A percentile compares a stretch with the other conserved stretches of the same genome.
phyloP scores from a whole-genome alignment of 2,888 invertebrate species.

The Habrosyne pyritoides region DNA sequence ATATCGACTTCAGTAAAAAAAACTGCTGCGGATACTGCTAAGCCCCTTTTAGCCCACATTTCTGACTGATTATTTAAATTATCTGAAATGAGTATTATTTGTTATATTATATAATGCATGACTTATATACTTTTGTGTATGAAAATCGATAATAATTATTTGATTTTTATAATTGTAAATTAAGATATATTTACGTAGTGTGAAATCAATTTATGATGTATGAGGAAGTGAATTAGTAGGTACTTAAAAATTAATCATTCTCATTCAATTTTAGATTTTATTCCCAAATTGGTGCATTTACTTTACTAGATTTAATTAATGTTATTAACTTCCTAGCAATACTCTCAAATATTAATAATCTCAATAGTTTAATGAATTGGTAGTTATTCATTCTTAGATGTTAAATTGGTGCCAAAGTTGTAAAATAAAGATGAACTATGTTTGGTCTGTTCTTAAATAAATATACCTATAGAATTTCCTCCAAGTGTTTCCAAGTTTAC shows the following conservation, averaged over 20 bases:
- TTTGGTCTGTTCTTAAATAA: background rate
- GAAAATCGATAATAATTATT: conserved; percentile 9
- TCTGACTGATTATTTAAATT: background rate
- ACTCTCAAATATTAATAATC: conserved; percentile 19
- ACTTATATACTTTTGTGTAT: conserved; percentile 2
- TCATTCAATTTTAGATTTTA: conserved; percentile 32
- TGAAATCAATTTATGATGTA: background rate
- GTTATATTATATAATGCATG: background rate
- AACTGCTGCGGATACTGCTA: too few species aligned
- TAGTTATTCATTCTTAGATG: conserved; percentile 39
- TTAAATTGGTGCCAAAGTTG: conserved; percentile 74
- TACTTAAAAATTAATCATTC: conserved; percentile 48
- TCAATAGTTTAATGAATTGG: conserved; percentile 31
- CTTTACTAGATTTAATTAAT: conserved; percentile 29
- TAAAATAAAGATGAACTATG: conserved; percentile 15
- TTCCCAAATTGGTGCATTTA: conserved; percentile 62
- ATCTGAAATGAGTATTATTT: background rate
- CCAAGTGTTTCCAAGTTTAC: background rate
- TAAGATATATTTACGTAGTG: background rate
- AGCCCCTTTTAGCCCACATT: background rate
- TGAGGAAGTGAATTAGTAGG: conserved; percentile 21
- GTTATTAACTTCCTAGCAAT: conserved; percentile 5
- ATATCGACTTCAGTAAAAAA: too few species aligned
- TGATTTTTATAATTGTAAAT: conserved; percentile 10
- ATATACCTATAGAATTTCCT: background rate